Percentiles rank a stretch among this genome's conserved stretches.
phyloP scores from a whole-genome alignment of 2,797 vertebrate genomes.

The Neosilurus hyrtlii region DNA sequence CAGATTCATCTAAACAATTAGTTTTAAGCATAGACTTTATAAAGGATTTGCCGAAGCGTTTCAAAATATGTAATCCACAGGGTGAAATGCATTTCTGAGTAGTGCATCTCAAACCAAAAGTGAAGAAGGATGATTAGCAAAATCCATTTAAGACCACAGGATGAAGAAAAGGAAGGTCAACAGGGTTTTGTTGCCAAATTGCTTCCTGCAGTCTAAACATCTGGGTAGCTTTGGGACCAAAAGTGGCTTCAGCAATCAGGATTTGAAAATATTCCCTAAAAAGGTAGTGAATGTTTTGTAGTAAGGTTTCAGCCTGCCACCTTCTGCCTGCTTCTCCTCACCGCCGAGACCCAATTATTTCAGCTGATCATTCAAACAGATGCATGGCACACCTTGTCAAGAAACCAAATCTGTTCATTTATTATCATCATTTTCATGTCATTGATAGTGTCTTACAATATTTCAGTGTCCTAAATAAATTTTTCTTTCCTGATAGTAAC shows the following conservation, averaged over 20 bases:
- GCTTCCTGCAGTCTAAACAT: conserved; percentile 33
- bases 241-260: conserved; percentile 23
- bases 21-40: not conserved
- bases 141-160: conserved; percentile 42
- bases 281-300: conserved; percentile 10
- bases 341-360: conserved; percentile 25
- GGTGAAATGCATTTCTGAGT: conserved; percentile 15
- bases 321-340: conserved; percentile 7
- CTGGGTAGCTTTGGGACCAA: conserved; percentile 17
- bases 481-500: not conserved
- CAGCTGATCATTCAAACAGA: conserved; percentile 15
- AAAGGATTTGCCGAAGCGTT: conserved; percentile 4
- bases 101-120: conserved; percentile 14
- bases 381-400: conserved; percentile 21
- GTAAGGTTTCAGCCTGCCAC: not conserved
- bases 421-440: not conserved
- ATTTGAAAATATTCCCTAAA: conserved; percentile 16
- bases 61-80: not conserved
- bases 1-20: conserved; percentile 9
- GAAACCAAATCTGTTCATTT: conserved; percentile 12
- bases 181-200: conserved; percentile 26
- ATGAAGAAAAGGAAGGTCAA: conserved; percentile 27
- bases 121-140: conserved; percentile 35
- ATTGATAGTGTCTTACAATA: not conserved
- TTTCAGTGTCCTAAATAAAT: not conserved